Percentiles rank a stretch among this genome's conserved stretches.
phyloP scores from a whole-genome alignment of 2,113 vertebrate species.

The Pitta sordida region DNA sequence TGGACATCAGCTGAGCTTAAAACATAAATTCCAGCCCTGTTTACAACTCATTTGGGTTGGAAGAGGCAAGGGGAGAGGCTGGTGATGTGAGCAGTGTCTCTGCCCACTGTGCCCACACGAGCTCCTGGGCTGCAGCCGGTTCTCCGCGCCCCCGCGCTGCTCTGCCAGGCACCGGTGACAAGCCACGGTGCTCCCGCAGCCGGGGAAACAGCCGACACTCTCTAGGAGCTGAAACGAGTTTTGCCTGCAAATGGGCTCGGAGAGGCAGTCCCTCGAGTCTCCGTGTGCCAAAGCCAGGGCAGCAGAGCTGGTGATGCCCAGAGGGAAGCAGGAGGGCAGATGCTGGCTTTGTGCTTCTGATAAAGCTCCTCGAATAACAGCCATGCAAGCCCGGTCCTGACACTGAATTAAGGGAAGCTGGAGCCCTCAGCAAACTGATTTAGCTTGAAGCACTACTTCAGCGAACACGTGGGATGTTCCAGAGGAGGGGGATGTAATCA shows the following conservation, averaged over 20 bases:
- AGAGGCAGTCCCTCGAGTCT: constrained; percentile 15
- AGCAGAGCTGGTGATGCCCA: constrained; percentile 50
- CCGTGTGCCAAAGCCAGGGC: constrained; percentile 30
- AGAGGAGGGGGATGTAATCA: constrained; percentile 37
- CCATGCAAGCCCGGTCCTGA: constrained; percentile 61
- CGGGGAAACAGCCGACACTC: background rate
- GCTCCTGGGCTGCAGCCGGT: background rate
- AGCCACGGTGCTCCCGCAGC: background rate
- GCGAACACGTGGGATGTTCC: constrained; percentile 31
- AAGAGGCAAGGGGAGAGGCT: background rate
- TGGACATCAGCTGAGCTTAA: background rate
- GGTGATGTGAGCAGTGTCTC: background rate
- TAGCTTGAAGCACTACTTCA: constrained; percentile 51
- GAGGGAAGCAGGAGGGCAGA: constrained; percentile 63
- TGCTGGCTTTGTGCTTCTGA: constrained; percentile 61
- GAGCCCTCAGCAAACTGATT: constrained; percentile 50
- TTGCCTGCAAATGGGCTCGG: background rate
- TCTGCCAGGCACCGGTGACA: background rate
- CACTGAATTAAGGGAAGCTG: constrained; percentile 55
- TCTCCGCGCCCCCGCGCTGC: background rate
- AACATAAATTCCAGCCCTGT: background rate
- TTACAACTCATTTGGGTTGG: background rate
- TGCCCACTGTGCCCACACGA: background rate
- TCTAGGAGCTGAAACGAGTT: constrained; percentile 17
- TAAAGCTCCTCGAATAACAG: constrained; percentile 60